phyloP scores from a whole-genome alignment of 2,113 vertebrate genomes.

The Equus quagga region DNA sequence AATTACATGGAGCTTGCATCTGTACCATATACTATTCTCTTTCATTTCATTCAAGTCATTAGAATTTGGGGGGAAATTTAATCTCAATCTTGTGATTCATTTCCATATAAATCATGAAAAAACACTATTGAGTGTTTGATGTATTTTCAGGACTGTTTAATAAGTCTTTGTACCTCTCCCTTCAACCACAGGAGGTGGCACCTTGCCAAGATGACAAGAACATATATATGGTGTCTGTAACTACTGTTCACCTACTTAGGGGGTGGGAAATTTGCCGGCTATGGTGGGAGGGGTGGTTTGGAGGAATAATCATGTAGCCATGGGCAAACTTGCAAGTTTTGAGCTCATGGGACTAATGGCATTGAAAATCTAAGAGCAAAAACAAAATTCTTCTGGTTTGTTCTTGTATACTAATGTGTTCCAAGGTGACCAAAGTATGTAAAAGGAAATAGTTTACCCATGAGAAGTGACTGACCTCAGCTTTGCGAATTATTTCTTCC shows the following conservation, averaged over 20 bases:
- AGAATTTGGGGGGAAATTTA: constrained; percentile 61
- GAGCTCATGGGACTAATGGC: constrained; percentile 36
- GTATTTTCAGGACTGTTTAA: constrained; percentile 53
- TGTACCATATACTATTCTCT: not conserved
- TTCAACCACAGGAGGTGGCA: constrained; percentile 44
- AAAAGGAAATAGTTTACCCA: constrained; percentile 65
- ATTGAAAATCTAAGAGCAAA: constrained; percentile 58
- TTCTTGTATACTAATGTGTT: not conserved
- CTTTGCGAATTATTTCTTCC: constrained; percentile 56
- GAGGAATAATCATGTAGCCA: not conserved
- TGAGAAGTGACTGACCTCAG: constrained; percentile 45
- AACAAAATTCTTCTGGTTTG: constrained; percentile 48
- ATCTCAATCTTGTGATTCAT: constrained; percentile 53
- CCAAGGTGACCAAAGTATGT: constrained; percentile 37
- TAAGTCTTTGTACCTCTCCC: constrained; percentile 38
- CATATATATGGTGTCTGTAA: not conserved
- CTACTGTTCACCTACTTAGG: not conserved
- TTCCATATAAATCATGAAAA: constrained; percentile 65
- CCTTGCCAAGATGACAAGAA: constrained; percentile 52
- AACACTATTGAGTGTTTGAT: constrained; percentile 34
- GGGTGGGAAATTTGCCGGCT: not conserved
- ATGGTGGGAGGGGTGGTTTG: not conserved
- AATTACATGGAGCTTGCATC: not conserved
- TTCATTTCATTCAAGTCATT: constrained; percentile 51
- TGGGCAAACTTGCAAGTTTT: constrained; percentile 43